A percentile compares a stretch with the other conserved stretches of the same genome.
phyloP scores from a whole-genome alignment of 1,140 invertebrate species.

The Eciton burchellii region DNA sequence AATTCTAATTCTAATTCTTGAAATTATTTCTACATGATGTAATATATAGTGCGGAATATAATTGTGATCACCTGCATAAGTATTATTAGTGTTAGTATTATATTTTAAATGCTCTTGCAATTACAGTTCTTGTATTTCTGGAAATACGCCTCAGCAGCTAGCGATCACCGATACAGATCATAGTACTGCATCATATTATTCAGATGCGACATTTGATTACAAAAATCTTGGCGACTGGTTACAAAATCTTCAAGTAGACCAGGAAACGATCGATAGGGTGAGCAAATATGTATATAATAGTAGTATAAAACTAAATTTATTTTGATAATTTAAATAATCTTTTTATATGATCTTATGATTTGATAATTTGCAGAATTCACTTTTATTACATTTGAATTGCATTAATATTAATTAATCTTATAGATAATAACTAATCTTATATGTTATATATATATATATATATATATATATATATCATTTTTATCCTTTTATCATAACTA shows the following conservation, averaged over 20 bases:
- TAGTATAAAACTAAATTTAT: conserved; percentile 13
- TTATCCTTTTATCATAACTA: no score
- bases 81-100: conserved; percentile 15
- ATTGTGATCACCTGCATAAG: no score
- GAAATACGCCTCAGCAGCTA: conserved; percentile 64
- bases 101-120: conserved; percentile 66
- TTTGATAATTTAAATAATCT: not conserved
- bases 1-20: no score
- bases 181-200: conserved; percentile 51
- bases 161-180: conserved; percentile 79
- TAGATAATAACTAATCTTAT: no score
- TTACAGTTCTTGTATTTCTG: conserved; percentile 71
- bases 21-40: no score
- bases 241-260: conserved; percentile 86
- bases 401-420: no score
- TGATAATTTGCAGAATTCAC: no score
- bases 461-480: no score
- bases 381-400: no score
- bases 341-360: no score
- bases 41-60: no score
- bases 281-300: conserved; percentile 6
- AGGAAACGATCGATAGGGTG: conserved; percentile 86
- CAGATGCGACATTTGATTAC: conserved; percentile 87
- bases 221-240: conserved; percentile 88
- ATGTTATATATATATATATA: no score